Base-by-base conservation (phyloP, 2,797 vertebrate species). In the Acrossocheilus fasciatus region DNA sequence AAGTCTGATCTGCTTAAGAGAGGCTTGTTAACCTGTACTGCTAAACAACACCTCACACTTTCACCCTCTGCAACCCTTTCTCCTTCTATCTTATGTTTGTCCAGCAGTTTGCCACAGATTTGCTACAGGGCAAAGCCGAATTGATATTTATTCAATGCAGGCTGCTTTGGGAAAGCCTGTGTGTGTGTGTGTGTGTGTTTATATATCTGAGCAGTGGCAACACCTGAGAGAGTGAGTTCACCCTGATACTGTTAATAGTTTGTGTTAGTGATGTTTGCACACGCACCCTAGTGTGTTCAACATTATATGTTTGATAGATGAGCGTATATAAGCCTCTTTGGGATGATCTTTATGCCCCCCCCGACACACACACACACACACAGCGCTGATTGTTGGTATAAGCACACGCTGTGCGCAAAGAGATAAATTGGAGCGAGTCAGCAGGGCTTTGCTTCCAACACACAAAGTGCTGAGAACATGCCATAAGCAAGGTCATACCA, bases 1-100 rank as follows among this genome's bases (percentile, higher is more conserved):
- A 70, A 86, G 52, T 76, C 85, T 79, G 75, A 87, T 88, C 88
- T 84, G 81, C 79, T 87, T 87, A 84, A 81, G 64, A 39, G 64
- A 70, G 59, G 43, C 85, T 77, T 64, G 77, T 86, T 89, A 87
- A 79, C 74, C 73, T 26, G 59, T 57, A 54, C 72, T 80, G 34
- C 84, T 83, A 17, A 76, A 39, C 62, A 75, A 66, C 68, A 69
- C 36, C 36, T 82, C 36, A 36, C 18, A 70, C 15, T 87, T 82
- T 89, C 77, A 72, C 70, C 81, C 57, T 73, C 34, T 74, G 84
- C 43, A 50, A 59, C 70, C 62, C 36, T 54, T 45, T 70, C 14
- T 47, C 34, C 69, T 73, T 79, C 80, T 72, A 0, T 75, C 54
- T 77, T 74, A 7, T 52, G 66, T 66, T 23, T 50, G 47, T 34